Evolutionary conservation across 2,113 vertebrate species (phyloP).

Genomic region (Sclerurus mexicanus): DNA sequence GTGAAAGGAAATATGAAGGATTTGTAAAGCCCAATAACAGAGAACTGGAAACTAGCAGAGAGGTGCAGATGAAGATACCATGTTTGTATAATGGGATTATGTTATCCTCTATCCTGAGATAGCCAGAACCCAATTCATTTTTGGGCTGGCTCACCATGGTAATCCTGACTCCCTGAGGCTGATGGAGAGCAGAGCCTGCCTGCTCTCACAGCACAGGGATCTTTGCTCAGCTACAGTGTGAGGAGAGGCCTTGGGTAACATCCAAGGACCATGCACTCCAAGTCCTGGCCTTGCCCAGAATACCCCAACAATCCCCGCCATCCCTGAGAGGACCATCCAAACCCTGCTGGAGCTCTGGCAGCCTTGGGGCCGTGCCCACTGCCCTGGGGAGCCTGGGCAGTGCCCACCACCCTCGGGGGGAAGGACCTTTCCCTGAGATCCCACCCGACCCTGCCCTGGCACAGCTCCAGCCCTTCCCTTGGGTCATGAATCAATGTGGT

Average conservation of each 20-base stretch:
- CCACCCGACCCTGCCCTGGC: background rate
- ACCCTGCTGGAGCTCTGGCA: background rate
- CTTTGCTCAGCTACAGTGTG: fast-evolving
- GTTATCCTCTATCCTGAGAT: background rate
- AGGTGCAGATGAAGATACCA: background rate
- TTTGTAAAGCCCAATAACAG: background rate
- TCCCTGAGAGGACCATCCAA: background rate
- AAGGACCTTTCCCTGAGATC: fast-evolving
- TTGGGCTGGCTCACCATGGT: background rate
- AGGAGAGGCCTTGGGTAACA: background rate
- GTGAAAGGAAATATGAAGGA: background rate
- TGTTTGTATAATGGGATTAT: background rate
- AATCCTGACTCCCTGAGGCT: fast-evolving
- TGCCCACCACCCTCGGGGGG: background rate
- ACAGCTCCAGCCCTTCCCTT: fast-evolving
- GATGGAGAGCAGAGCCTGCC: background rate
- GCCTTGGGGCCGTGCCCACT: background rate
- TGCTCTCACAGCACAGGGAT: background rate
- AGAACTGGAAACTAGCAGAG: background rate
- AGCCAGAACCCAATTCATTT: background rate
- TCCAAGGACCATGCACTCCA: background rate
- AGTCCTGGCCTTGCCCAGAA: background rate
- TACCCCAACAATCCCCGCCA: background rate
- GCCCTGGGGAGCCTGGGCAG: background rate
- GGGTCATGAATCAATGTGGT: background rate